Conservation (phyloP, 53 echinoderm and acorn worm species). For the Crossaster papposus region DNA sequence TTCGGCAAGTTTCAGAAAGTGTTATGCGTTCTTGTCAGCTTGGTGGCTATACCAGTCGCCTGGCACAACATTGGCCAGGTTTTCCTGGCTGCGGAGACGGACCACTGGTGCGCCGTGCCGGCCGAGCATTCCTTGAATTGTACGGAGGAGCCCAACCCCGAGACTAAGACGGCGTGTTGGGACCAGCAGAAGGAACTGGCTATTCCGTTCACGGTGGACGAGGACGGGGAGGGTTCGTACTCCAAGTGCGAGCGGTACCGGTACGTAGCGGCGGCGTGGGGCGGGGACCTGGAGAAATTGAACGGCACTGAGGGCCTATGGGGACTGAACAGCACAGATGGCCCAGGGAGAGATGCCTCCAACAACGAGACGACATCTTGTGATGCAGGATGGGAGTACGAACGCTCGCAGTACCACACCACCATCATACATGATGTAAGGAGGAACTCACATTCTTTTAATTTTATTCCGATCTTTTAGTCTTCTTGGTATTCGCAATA, state of each 20-base stretch:
- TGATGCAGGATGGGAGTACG: conserved; percentile 58
- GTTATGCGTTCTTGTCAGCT: conserved; percentile 3
- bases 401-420: conserved; percentile 54
- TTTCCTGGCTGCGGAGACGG: conserved; percentile 36
- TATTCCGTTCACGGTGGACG: conserved; percentile 40
- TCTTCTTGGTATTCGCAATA: neutral
- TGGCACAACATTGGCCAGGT: conserved; percentile 47
- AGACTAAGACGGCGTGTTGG: neutral
- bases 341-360: neutral
- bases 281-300: neutral
- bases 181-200: conserved; percentile 27
- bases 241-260: conserved; percentile 40
- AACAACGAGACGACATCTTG: conserved; percentile 18
- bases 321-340: neutral
- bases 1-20: conserved; percentile 50
- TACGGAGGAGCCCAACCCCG: neutral
- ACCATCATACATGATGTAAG: conserved; percentile 56
- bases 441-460: neutral
- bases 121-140: conserved; percentile 4
- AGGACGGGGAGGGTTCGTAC: conserved; percentile 22
- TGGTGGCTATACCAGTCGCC: conserved; percentile 7
- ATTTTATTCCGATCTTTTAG: neutral
- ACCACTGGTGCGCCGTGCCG: conserved; percentile 29
- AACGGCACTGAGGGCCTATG: no score
- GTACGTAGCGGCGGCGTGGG: neutral